Evolutionary conservation across 1,140 invertebrate species (phyloP).

Genomic region (Ceratina calcarata): DNA sequence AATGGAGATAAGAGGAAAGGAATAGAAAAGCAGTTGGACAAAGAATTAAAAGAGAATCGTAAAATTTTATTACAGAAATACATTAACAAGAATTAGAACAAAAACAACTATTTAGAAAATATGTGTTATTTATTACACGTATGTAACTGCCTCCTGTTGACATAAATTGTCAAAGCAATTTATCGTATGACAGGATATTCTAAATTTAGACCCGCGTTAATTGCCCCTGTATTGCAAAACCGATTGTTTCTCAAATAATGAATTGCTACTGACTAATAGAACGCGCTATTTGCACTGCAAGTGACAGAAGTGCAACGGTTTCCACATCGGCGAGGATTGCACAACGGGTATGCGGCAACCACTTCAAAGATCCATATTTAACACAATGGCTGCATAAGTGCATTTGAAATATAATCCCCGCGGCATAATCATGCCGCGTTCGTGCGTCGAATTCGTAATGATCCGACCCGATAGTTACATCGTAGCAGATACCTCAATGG

Average conservation of each 20-base stretch:
- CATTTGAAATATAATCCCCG: constrained; percentile 27
- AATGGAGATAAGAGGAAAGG: too few species aligned
- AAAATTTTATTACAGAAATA: too few species aligned
- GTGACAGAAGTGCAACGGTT: constrained; percentile 18
- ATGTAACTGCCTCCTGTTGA: too few species aligned
- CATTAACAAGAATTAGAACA: too few species aligned
- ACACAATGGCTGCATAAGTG: constrained; percentile 35
- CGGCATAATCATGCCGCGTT: constrained; percentile 10
- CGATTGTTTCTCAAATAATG: not conserved
- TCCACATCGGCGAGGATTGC: constrained; percentile 34
- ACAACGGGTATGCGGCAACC: constrained; percentile 30
- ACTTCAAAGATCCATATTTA: constrained; percentile 48
- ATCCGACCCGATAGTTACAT: not conserved
- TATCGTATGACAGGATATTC: too few species aligned
- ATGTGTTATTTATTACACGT: too few species aligned
- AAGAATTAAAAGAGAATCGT: too few species aligned
- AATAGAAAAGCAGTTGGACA: too few species aligned
- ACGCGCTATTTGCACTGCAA: not conserved
- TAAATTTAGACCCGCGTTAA: too few species aligned
- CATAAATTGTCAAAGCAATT: too few species aligned
- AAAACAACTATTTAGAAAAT: too few species aligned
- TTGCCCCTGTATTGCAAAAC: not conserved
- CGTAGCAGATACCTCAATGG: not conserved
- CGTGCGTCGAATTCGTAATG: constrained; percentile 26
- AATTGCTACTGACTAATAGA: not conserved